Evolutionary conservation across 2,113 vertebrate genomes (phyloP).

Genomic region (Pterophyllum scalare): DNA sequence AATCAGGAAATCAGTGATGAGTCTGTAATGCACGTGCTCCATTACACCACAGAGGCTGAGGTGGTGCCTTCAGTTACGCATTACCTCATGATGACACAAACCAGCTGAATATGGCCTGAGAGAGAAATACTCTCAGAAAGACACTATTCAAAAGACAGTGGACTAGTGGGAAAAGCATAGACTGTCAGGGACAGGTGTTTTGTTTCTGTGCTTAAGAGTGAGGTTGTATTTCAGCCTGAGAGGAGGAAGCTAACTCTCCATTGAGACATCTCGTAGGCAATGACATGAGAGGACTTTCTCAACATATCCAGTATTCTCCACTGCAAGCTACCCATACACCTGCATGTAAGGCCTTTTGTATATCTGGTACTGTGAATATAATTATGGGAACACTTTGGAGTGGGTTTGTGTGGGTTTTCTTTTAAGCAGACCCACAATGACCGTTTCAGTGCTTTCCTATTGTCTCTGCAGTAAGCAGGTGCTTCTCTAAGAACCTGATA

Average conservation of each 20-base stretch:
- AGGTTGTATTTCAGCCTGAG: conserved; percentile 61
- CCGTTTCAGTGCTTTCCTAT: not conserved
- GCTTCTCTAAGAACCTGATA: conserved; percentile 35
- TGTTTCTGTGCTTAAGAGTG: conserved; percentile 10
- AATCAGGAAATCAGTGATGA: not conserved
- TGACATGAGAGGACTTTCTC: conserved; percentile 24
- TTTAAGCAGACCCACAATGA: not conserved
- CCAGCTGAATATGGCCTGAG: conserved; percentile 46
- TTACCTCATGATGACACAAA: conserved; percentile 52
- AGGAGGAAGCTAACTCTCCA: conserved; percentile 8
- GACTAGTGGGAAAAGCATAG: conserved; percentile 37
- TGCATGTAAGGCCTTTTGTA: not conserved
- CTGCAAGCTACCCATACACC: not conserved
- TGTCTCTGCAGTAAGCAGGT: conserved; percentile 39
- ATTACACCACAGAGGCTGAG: not conserved
- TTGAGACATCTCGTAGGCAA: conserved; percentile 38
- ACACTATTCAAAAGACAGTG: conserved; percentile 14
- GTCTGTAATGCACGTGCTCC: not conserved
- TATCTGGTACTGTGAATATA: not conserved
- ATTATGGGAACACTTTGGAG: not conserved
- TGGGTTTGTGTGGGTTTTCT: not conserved
- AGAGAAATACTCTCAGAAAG: conserved; percentile 29
- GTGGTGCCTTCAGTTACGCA: conserved; percentile 14
- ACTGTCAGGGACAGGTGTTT: conserved; percentile 29
- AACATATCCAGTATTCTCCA: conserved; percentile 32